phyloP scores from a whole-genome alignment of 2,113 vertebrate species.

The Orthonyx spaldingii region DNA sequence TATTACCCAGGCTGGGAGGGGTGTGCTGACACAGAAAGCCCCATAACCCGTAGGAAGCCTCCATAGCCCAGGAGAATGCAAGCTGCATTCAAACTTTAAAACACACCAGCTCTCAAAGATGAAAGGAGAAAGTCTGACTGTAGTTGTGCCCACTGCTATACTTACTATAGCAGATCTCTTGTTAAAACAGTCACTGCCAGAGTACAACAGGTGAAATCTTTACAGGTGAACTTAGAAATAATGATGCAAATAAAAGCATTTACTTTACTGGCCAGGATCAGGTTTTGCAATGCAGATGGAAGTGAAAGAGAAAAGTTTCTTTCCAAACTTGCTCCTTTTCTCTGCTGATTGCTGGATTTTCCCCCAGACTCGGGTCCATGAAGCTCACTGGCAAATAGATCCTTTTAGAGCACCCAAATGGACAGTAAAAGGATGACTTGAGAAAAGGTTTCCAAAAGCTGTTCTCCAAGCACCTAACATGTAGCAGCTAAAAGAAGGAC shows the following conservation, averaged over 20 bases:
- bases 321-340: not conserved
- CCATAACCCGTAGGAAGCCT: not conserved
- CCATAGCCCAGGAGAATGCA: not conserved
- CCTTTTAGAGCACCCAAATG: not conserved
- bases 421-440: not conserved
- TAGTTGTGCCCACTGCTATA: fast-evolving
- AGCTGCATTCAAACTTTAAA: not conserved
- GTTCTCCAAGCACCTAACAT: not conserved
- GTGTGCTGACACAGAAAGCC: not conserved
- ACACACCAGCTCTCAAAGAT: not conserved
- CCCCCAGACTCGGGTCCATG: not conserved
- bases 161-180: not conserved
- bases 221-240: not conserved
- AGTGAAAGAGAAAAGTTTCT: not conserved
- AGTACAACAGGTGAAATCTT: not conserved
- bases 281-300: not conserved
- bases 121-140: not conserved
- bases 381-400: not conserved
- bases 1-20: not conserved
- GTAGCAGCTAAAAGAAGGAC: not conserved
- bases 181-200: not conserved
- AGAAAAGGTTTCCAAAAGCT: not conserved
- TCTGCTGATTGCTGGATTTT: not conserved
- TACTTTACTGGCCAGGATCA: not conserved
- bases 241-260: not conserved